phyloP scores from a whole-genome alignment of 1,140 invertebrate genomes.

The Ridgeia piscesae region DNA sequence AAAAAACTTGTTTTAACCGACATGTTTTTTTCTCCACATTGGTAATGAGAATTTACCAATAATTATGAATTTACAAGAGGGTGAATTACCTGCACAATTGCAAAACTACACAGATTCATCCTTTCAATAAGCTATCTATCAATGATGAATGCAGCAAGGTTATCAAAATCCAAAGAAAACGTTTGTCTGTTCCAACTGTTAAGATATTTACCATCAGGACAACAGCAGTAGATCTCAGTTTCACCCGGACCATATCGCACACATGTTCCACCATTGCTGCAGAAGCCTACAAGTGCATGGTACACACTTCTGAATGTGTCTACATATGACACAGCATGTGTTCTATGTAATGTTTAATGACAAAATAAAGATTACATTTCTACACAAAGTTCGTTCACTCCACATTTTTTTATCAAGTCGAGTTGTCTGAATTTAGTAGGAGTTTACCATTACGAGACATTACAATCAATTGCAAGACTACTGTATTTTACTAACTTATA shows the following conservation, averaged over 20 bases:
- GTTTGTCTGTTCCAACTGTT: neutral
- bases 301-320: neutral
- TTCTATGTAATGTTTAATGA: neutral
- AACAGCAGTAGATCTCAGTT: conserved; percentile 14
- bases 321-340: neutral
- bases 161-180: neutral
- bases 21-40: too few species aligned
- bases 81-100: neutral
- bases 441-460: neutral
- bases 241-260: neutral
- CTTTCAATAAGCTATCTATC: neutral
- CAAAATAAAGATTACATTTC: neutral
- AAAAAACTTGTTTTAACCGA: too few species aligned
- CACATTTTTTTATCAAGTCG: neutral
- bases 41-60: too few species aligned
- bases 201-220: conserved; percentile 2
- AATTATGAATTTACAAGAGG: neutral
- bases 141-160: neutral
- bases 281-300: neutral
- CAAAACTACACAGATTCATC: neutral
- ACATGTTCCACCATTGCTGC: conserved; percentile 17
- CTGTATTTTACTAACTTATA: neutral
- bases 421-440: neutral
- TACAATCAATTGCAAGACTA: neutral
- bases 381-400: neutral